These are phyloP conservation scores for Enteromius anoplus DNA, from an alignment of 2,797 vertebrate species.

Conservation along the genomic window DNA sequence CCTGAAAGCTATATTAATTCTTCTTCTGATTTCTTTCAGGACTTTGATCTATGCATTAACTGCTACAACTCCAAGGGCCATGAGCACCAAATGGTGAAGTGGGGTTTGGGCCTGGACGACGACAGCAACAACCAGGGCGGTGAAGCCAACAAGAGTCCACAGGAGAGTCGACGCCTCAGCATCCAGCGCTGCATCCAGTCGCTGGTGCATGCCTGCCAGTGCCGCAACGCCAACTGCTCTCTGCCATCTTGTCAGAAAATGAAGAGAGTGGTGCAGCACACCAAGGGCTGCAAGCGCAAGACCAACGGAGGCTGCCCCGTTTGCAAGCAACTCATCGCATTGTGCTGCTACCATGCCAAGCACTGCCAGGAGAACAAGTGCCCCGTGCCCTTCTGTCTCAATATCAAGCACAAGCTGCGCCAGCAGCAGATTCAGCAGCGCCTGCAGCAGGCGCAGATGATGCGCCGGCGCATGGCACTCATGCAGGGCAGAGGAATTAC, in stretches of 20 bases:
- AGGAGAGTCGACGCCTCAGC: conserved; percentile 94
- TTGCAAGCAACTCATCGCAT: conserved; percentile 97
- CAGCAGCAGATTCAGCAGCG: conserved; percentile 98
- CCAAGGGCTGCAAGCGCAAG: conserved; percentile 98
- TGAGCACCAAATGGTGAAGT: conserved; percentile 98
- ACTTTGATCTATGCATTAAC: conserved; percentile 97
- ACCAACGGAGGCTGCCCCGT: conserved; percentile 97
- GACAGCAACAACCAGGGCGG: conserved; percentile 91
- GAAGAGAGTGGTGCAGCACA: conserved; percentile 98
- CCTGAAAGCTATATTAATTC: background rate
- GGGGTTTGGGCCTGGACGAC: conserved; percentile 95
- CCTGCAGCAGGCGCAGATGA: conserved; percentile 96
- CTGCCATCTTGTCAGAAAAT: conserved; percentile 98
- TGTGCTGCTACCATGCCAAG: conserved; percentile 98
- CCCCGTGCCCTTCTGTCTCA: conserved; percentile 98
- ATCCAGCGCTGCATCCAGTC: conserved; percentile 99
- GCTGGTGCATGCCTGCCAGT: conserved; percentile 96
- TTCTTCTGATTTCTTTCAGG: conserved; percentile 72
- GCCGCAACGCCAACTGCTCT: conserved; percentile 96
- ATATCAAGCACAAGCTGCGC: conserved; percentile 98
- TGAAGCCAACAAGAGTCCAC: conserved; percentile 94
- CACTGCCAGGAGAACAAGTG: conserved; percentile 99
- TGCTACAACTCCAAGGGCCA: conserved; percentile 96
- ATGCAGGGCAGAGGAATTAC: conserved; percentile 96
- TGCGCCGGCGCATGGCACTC: conserved; percentile 95